Evolutionary conservation across 2,888 invertebrate species (phyloP).

Genomic region (Meiosimyza decipiens): DNA sequence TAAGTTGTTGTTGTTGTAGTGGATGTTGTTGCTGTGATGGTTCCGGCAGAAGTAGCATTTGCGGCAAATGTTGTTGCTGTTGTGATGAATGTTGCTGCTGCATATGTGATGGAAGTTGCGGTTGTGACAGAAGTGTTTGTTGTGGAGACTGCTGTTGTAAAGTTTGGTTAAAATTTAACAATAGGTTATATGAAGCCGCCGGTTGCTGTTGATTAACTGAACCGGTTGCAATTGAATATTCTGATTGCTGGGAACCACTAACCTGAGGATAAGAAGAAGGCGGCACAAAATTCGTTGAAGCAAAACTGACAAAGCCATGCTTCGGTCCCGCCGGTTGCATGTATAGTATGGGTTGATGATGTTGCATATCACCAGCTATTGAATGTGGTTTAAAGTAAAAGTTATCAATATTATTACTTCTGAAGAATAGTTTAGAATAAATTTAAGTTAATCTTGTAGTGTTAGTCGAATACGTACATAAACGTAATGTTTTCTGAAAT

Average conservation of each 20-base stretch:
- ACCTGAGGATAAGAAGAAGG: conserved; percentile 36
- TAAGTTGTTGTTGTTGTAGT: conserved; percentile 7
- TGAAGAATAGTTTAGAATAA: background rate
- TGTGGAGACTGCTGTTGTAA: conserved; percentile 30
- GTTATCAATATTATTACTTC: background rate
- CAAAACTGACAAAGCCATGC: conserved; percentile 44
- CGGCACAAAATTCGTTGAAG: conserved; percentile 36
- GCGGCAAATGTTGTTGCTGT: conserved; percentile 26
- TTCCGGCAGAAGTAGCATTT: conserved; percentile 7
- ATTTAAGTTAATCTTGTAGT: background rate
- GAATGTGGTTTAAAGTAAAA: background rate
- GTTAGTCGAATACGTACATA: conserved; percentile 52
- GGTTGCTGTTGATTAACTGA: conserved; percentile 23
- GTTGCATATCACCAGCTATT: conserved; percentile 42
- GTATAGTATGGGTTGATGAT: conserved; percentile 42
- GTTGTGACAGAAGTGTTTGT: conserved; percentile 23
- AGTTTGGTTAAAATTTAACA: conserved; percentile 24
- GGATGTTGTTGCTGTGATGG: conserved; percentile 22
- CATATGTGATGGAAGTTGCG: conserved; percentile 11
- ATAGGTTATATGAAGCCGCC: background rate
- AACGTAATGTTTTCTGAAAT: conserved; percentile 64
- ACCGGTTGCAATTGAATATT: conserved; percentile 35
- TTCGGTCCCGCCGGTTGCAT: conserved; percentile 44
- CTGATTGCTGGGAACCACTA: conserved; percentile 43
- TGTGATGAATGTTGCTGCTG: conserved; percentile 37